phyloP scores from a whole-genome alignment of 1,140 invertebrate genomes.

The Trachymyrmex cornetzi region DNA sequence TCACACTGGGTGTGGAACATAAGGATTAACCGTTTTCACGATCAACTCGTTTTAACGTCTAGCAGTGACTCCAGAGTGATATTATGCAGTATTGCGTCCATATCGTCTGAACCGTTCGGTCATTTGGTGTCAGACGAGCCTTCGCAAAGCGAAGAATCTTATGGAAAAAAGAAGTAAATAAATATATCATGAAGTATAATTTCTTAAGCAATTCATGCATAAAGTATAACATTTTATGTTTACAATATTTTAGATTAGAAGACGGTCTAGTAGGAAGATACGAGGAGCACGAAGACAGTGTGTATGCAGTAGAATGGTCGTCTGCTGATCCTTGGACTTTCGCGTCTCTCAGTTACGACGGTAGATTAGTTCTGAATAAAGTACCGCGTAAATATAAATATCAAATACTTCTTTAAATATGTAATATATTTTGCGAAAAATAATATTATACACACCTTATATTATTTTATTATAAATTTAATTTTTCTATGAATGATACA shows the following conservation, averaged over 20 bases:
- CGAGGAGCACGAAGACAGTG: conserved; percentile 99
- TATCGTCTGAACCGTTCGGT: conserved; percentile 94
- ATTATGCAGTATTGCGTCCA: conserved; percentile 94
- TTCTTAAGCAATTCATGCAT: neutral
- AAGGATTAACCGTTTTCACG: conserved; percentile 98
- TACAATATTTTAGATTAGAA: conserved; percentile 86
- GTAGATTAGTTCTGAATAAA: conserved; percentile 95
- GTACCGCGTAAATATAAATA: conserved; percentile 98
- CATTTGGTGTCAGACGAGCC: conserved; percentile 86
- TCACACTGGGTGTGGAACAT: conserved; percentile 99
- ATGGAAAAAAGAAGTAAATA: conserved; percentile 83
- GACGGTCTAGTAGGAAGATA: conserved; percentile 96
- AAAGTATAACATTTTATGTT: conserved; percentile 22
- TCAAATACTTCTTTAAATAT: conserved; percentile 91
- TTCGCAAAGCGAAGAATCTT: conserved; percentile 77
- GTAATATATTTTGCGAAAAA: neutral
- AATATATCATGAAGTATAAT: neutral
- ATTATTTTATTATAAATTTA: conserved; percentile 45
- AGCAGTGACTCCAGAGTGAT: conserved; percentile 98
- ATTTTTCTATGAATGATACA: neutral
- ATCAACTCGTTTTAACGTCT: conserved; percentile 97
- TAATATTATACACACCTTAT: neutral
- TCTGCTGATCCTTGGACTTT: conserved; percentile 99
- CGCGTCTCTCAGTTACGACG: conserved; percentile 98
- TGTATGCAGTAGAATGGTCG: conserved; percentile 99